Base-by-base conservation (phyloP, 2,888 invertebrate genomes). In the Volucella zonaria region DNA sequence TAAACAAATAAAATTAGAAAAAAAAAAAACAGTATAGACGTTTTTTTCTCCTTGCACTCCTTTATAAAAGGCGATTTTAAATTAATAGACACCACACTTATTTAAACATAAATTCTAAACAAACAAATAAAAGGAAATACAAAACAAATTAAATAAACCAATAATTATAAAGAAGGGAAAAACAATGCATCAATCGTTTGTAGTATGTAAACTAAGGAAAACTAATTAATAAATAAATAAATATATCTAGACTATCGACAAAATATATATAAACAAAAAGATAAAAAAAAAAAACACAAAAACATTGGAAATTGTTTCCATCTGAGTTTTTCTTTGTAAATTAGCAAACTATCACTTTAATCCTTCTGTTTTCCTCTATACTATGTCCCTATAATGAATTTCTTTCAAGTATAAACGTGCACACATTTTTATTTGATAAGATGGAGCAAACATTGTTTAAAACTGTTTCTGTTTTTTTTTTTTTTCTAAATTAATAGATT, bases 151-250 rank as follows among this genome's bases (percentile, higher is more conserved):
- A 58, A 38, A 38, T 18, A 49, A 56, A 8, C 23, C 23, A 75
- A 52, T 18, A 18, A 52, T 47, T n/a, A 40, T 64, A 14, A 49
- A 18, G 12, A 49, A 51, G 23, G 8, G 45, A 40, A 58, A 38
- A 58, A 40, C 12, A 45, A 45, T 45, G 11, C 38, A 59, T 10
- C 31, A 66, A 64, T 49, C 40, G 45, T 52, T 38, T 61, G 68
- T 76, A 67, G 75, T 59, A 54, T 67, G 10, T 76, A 67, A 76
- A 59, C 38, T 68, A 76, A 68, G 47, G 67, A 61, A 61, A 68
- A 58, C 47, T 58, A 49, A 74, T 56, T 15, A 49, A 31, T 2
- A 23, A 23, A 23, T 45, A 61, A 49, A 49, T 31, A 31, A 31
- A 31, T 31, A 31, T 76, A 61, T 68, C 61, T 76, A 68, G 67